Evolutionary conservation across 2,113 vertebrate species (phyloP).

Genomic region (Corvus hawaiiensis): DNA sequence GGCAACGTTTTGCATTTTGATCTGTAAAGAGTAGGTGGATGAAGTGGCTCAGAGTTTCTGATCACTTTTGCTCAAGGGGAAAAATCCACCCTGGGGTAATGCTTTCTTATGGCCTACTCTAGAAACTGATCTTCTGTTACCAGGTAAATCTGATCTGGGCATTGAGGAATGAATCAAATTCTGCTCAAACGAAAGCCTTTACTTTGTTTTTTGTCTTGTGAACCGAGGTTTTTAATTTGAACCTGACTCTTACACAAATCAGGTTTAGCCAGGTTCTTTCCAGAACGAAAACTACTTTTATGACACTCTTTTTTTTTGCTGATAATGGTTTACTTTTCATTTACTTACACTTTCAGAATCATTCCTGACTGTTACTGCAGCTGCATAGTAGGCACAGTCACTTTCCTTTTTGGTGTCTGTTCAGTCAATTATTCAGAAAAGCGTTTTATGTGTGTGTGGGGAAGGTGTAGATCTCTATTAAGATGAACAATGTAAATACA

Average conservation of each 20-base stretch:
- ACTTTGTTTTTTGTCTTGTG: background rate
- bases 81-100: background rate
- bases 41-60: constrained; percentile 46
- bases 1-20: constrained; percentile 47
- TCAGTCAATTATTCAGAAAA: background rate
- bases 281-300: background rate
- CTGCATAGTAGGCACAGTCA: background rate
- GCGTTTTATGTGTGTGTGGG: background rate
- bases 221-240: background rate
- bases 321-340: background rate
- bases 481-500: constrained; percentile 3
- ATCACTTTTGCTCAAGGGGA: background rate
- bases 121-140: background rate
- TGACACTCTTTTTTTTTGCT: background rate
- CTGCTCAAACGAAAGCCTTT: background rate
- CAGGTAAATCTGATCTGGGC: background rate
- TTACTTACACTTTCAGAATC: background rate
- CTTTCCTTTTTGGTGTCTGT: background rate
- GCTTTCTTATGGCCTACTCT: background rate
- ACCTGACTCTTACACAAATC: background rate
- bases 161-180: background rate
- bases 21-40: constrained; percentile 42
- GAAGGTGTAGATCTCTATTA: background rate
- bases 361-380: background rate
- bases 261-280: background rate